Conservation (phyloP, 2,113 vertebrate species). For the Vombatus ursinus region DNA sequence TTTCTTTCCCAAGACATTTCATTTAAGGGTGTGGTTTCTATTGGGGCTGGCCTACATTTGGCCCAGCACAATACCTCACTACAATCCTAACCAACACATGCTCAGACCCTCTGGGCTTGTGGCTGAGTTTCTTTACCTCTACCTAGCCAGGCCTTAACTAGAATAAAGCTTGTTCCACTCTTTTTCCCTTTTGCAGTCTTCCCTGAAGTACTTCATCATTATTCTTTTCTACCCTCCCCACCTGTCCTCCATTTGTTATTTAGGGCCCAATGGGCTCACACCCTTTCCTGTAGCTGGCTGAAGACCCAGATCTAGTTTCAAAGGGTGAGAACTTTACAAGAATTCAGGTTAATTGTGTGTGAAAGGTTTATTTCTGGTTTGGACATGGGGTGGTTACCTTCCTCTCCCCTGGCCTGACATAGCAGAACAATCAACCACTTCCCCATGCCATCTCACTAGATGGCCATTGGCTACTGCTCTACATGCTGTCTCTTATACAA, state of each 20-base stretch:
- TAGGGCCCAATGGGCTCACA: neutral
- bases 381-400: neutral
- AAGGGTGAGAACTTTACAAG: neutral
- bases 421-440: neutral
- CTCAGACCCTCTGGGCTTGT: neutral
- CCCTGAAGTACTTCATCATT: neutral
- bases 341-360: neutral
- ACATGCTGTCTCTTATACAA: neutral
- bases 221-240: neutral
- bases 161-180: neutral
- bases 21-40: neutral
- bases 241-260: neutral
- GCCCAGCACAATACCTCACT: neutral
- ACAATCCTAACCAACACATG: neutral
- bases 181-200: neutral
- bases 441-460: neutral
- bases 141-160: neutral
- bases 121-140: neutral
- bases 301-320: neutral
- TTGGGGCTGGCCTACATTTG: neutral
- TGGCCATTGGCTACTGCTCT: neutral
- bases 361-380: neutral
- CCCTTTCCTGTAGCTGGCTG: neutral
- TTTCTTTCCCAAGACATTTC: neutral
- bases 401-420: neutral